Evolutionary conservation across 2,888 invertebrate species (phyloP).

Genomic region (Syritta pipiens): DNA sequence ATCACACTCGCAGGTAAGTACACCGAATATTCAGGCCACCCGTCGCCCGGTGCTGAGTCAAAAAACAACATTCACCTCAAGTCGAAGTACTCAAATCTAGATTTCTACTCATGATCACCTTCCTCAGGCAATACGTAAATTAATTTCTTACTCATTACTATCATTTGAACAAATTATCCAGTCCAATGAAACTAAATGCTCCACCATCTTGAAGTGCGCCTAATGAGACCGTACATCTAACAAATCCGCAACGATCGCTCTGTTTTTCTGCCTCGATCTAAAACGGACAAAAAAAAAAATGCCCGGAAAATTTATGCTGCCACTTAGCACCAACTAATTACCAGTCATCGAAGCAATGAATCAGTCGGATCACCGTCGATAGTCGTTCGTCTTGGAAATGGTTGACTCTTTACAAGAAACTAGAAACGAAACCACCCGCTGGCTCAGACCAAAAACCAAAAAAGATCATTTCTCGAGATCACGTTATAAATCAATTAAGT

Average conservation of each 20-base stretch:
- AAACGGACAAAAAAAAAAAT: not conserved
- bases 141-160: no score
- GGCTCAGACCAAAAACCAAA: not conserved
- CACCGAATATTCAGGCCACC: no score
- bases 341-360: not conserved
- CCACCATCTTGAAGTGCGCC: not conserved
- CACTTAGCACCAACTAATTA: slow-evolving; percentile 3
- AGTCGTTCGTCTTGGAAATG: not conserved
- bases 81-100: no score
- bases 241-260: slow-evolving; percentile 9
- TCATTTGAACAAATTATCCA: not conserved
- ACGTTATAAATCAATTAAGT: slow-evolving; percentile 22
- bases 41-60: no score
- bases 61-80: no score
- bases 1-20: no score
- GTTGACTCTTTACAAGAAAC: not conserved
- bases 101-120: no score
- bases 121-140: no score
- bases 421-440: not conserved
- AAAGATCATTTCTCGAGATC: slow-evolving; percentile 3
- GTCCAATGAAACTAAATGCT: slow-evolving; percentile 3
- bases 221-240: slow-evolving; percentile 28
- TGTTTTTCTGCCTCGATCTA: slow-evolving; percentile 1
- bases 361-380: no score
- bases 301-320: not conserved